Evolutionary conservation across 2,888 invertebrate genomes (phyloP), one percentile per base, ranked within the genome.

Genomic region (Colostygia pectinataria): DNA sequence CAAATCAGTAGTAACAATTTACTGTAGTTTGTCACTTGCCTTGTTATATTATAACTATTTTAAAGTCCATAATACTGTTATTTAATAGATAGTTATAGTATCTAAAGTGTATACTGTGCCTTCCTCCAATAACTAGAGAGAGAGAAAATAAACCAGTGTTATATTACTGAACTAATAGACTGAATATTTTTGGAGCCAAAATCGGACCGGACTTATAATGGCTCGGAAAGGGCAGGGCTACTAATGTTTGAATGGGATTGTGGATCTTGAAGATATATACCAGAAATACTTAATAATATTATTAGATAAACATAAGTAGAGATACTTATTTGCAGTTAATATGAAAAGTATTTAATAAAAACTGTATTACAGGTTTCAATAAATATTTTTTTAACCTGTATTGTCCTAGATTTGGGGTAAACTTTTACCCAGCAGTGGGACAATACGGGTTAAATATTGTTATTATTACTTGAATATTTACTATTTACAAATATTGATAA

Each of bases 211-310:
- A 50, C 44, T 18, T 53, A 37, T 46, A 50, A 47, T 59, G 61
- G 61, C 63, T 65, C 63, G 59, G 23, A 12, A 48, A 48, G 8
- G 33, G 74, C 68, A 66, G 61, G 70, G 66, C 65, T 71, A 67
- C 57, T 60, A 25, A 32, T 32, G 20, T 33, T 12, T 18, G 15
- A 32, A 9, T 15, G 32, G 32, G n/a, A 31, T 29, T 40, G 8
- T 27, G 20, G 32, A n/a, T 10, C 0, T 42, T 27, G 27, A 23
- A 9, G 7, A 12, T n/a, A 15, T 37, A 42, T 42, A 38, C 42
- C 48, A 42, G 42, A 42, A 42, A 27, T 31, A 47, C 24, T 15
- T n/a, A 18, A 18, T 33, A 18, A 9, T 9, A 9, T 5, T 18
- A 33, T 9, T 10, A 18, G 9, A 9, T 6, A 18, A 7, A n/a